Base-by-base conservation (phyloP, 1,140 invertebrate species). In the Dendroctonus valens region DNA sequence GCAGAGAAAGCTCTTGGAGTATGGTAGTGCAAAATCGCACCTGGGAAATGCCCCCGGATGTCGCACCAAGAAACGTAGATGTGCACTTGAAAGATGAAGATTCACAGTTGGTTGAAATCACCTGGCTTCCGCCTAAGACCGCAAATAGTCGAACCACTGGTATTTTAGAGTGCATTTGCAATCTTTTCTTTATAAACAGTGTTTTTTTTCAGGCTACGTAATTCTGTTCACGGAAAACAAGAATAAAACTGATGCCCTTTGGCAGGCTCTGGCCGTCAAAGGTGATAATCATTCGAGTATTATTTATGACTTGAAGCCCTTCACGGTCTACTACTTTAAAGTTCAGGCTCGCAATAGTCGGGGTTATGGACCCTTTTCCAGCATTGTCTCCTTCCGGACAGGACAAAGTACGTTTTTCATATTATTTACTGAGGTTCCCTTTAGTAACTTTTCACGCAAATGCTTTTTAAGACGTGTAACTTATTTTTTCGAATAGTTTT, bases 321-420 rank as follows among this genome's bases (percentile, higher is more conserved):
- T 89, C 68, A 96, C 93, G 0, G 89, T 86, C 0, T 99, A 99
- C 81, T 94, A 89, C 78, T 98, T 98, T 78, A 97, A 97, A 78
- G 91, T 99, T 58, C 93, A 98, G 79, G 95, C 96, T 0, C 82
- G 92, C 12, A 98, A 94, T 76, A 84, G 81, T 72, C 89, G 90
- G 78, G 95, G 95, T 9, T 88, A 92, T 73, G 91, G 94, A 0
- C 94, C 94, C 0, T 90, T 91, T 76, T 95, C 93, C 0, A 81
- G 85, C 2, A 85, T 88, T 7, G 87, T 93, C 4, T 82, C 87
- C 0, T 93, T 92, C 70, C 90, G 86, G 62, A 98, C 95, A 4
- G 84, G 85, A 54, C 81, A 82, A 58, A 87, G 88, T 82, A 83
- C 85, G 80, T 82, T 64, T 26, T 62, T 14, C 37, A 3, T 46